phyloP scores from a whole-genome alignment of 2,797 vertebrate species.

The Hemitrygon akajei region DNA sequence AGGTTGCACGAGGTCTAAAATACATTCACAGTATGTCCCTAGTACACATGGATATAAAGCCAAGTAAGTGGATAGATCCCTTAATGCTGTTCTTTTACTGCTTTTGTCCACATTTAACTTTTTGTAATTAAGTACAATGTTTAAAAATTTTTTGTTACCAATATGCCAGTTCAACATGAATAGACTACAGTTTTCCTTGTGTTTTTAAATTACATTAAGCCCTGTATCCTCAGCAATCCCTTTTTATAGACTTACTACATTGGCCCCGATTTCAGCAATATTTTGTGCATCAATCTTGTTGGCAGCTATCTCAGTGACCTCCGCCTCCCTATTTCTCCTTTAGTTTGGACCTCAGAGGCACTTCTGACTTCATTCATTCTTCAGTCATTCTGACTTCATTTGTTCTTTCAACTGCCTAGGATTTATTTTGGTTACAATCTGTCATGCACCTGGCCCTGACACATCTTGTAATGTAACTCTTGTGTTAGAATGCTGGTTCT shows the following conservation, averaged over 20 bases:
- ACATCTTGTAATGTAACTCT: no score
- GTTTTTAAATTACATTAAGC: neutral
- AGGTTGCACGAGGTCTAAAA: slow-evolving; percentile 84
- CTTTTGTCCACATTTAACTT: neutral
- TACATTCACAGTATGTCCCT: slow-evolving; percentile 93
- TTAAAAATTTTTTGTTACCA: neutral
- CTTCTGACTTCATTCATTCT: neutral
- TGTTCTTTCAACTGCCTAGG: neutral
- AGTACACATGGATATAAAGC: slow-evolving; percentile 99
- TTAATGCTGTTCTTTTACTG: neutral
- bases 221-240: no score
- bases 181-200: neutral
- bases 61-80: slow-evolving; percentile 70
- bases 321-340: neutral
- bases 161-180: no score
- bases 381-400: no score
- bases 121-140: neutral
- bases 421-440: neutral
- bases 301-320: neutral
- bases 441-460: no score
- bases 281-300: neutral
- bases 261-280: neutral
- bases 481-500: no score
- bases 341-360: neutral
- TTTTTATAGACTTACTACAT: neutral